Evolutionary conservation across 1,140 invertebrate species (phyloP).

Genomic region (Bombus waltoni): DNA sequence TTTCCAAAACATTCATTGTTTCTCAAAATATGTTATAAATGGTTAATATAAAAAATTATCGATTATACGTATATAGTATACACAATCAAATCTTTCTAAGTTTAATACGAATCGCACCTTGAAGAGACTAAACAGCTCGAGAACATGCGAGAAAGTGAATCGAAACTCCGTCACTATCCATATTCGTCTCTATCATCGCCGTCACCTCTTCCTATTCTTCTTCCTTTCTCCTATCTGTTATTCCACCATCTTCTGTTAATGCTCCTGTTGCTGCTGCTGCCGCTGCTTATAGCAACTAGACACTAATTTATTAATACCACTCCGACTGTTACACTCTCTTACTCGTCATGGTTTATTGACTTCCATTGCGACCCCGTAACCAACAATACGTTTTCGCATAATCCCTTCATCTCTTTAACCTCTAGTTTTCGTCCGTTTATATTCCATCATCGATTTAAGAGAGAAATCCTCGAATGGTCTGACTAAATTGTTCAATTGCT

Average conservation of each 20-base stretch:
- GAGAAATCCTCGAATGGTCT: not conserved
- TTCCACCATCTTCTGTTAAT: slow-evolving; percentile 41
- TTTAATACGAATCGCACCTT: not conserved
- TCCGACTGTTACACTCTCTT: slow-evolving; percentile 75
- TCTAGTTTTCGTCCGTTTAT: not conserved
- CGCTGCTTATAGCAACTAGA: slow-evolving; percentile 72
- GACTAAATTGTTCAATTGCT: not conserved
- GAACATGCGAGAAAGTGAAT: not conserved
- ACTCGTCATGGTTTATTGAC: slow-evolving; percentile 80
- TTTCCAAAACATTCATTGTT: no score
- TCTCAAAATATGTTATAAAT: no score
- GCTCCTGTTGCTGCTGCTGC: slow-evolving; percentile 38
- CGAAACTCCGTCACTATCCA: not conserved
- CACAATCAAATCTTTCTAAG: not conserved
- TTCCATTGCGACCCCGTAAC: slow-evolving; percentile 75
- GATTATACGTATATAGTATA: no score
- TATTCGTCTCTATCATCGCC: not conserved
- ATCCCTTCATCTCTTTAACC: not conserved
- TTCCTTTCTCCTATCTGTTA: slow-evolving; percentile 32
- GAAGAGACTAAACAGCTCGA: not conserved
- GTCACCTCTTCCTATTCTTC: slow-evolving; percentile 14
- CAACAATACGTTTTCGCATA: slow-evolving; percentile 56
- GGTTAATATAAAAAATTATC: no score
- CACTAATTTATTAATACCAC: slow-evolving; percentile 81
- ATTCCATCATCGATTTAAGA: no score